Evolutionary conservation across 2,888 invertebrate species (phyloP).

Genomic region (Himalopsyche tibetana): DNA sequence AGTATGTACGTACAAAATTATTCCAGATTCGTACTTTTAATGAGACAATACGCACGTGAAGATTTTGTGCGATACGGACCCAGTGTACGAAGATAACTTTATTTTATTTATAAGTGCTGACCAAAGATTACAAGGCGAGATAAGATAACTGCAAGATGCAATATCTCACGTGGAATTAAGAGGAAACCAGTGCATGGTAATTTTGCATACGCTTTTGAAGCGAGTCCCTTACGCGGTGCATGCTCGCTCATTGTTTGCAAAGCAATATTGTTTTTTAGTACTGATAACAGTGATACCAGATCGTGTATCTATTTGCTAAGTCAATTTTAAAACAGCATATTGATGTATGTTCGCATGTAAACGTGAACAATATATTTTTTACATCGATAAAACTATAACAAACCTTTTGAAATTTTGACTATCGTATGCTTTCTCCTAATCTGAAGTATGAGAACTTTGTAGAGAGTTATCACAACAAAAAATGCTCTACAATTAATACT

Average conservation of each 20-base stretch:
- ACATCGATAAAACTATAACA: not conserved
- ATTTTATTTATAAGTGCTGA: slow-evolving; percentile 57
- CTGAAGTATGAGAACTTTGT: too few species aligned
- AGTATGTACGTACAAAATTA: slow-evolving; percentile 33
- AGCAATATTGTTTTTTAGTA: not conserved
- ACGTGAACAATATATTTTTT: not conserved
- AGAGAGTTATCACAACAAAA: too few species aligned
- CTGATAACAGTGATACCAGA: slow-evolving; percentile 6
- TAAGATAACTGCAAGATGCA: slow-evolving; percentile 52
- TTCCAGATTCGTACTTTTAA: slow-evolving; percentile 58
- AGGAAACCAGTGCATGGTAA: slow-evolving; percentile 35
- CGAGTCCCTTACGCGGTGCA: slow-evolving; percentile 4
- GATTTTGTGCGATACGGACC: slow-evolving; percentile 59
- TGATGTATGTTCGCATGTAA: not conserved
- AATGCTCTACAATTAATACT: too few species aligned
- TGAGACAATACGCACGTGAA: slow-evolving; percentile 61
- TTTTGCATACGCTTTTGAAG: not conserved
- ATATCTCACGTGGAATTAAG: slow-evolving; percentile 52
- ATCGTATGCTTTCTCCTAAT: too few species aligned
- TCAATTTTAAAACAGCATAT: not conserved
- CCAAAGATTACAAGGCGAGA: slow-evolving; percentile 47
- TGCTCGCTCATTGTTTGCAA: slow-evolving; percentile 8
- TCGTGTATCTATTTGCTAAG: not conserved
- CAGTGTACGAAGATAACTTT: slow-evolving; percentile 55
- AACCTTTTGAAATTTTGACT: too few species aligned